phyloP scores from a whole-genome alignment of 2,113 vertebrate genomes.

The Trematomus loennbergii region DNA sequence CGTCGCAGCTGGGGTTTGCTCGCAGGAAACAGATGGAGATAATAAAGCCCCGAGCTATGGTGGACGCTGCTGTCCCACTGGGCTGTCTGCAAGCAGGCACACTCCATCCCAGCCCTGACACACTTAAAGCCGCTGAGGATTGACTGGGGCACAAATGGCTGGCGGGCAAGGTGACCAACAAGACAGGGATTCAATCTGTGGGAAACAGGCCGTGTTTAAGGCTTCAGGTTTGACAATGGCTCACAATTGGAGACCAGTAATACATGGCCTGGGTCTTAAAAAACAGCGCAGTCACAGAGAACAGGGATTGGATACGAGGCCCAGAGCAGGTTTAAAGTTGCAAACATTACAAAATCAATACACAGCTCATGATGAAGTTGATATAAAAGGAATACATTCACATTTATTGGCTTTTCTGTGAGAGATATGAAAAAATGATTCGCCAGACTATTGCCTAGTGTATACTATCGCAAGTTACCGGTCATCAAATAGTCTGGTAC shows the following conservation, averaged over 20 bases:
- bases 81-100: conserved; percentile 34
- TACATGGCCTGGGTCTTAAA: conserved; percentile 9
- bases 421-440: neutral
- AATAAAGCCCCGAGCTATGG: conserved; percentile 58
- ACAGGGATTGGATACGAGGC: neutral
- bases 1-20: conserved; percentile 50
- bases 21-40: conserved; percentile 71
- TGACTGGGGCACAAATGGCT: conserved; percentile 33
- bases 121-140: conserved; percentile 45
- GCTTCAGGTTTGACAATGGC: conserved; percentile 24
- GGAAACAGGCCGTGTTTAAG: conserved; percentile 30
- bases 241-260: conserved; percentile 25
- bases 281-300: conserved; percentile 3
- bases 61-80: conserved; percentile 44
- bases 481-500: conserved; percentile 1
- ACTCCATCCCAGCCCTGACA: conserved; percentile 40
- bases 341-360: conserved; percentile 30
- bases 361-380: conserved; percentile 2
- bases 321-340: conserved; percentile 11
- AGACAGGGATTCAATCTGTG: conserved; percentile 40
- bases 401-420: neutral
- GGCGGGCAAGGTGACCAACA: conserved; percentile 44
- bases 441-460: neutral
- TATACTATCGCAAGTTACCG: neutral
- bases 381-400: neutral